phyloP scores from a whole-genome alignment of 2,797 vertebrate genomes.

The Xyrichtys novacula region DNA sequence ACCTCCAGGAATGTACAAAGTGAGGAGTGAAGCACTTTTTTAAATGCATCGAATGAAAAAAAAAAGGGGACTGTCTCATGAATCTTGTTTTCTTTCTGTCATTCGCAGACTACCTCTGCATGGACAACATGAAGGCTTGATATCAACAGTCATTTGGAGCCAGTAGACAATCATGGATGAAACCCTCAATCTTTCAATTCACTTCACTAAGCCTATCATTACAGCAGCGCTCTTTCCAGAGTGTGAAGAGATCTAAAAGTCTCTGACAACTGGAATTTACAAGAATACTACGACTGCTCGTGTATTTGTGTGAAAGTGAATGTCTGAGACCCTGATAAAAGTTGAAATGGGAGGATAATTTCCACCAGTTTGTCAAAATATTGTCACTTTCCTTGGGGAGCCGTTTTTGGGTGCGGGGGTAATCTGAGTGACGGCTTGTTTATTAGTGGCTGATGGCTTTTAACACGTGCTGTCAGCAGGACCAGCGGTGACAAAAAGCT shows the following conservation, averaged over 20 bases:
- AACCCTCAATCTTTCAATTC: slow-evolving; percentile 53
- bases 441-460: slow-evolving; percentile 74
- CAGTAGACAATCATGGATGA: slow-evolving; percentile 48
- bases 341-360: slow-evolving; percentile 48
- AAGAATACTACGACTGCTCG: slow-evolving; percentile 8
- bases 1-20: slow-evolving; percentile 7
- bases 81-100: slow-evolving; percentile 25
- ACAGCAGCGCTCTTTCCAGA: slow-evolving; percentile 37
- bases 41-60: slow-evolving; percentile 11
- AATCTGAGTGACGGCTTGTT: slow-evolving; percentile 61
- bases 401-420: slow-evolving; percentile 22
- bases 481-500: slow-evolving; percentile 57
- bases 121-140: slow-evolving; percentile 40
- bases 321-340: slow-evolving; percentile 24
- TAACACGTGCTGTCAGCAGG: slow-evolving; percentile 59
- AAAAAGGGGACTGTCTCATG: slow-evolving; percentile 17
- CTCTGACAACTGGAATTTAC: slow-evolving; percentile 35
- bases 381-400: slow-evolving; percentile 44
- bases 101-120: slow-evolving; percentile 19
- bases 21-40: slow-evolving; percentile 12
- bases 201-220: slow-evolving; percentile 72
- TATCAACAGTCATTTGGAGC: slow-evolving; percentile 62
- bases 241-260: slow-evolving; percentile 35
- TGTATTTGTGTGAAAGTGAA: slow-evolving; percentile 7
- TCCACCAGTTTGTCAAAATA: slow-evolving; percentile 69